A percentile compares a stretch with the other conserved stretches of the same genome.
Conservation (phyloP, 2,797 vertebrate species). For the Parotocinclus haroldoi region DNA sequence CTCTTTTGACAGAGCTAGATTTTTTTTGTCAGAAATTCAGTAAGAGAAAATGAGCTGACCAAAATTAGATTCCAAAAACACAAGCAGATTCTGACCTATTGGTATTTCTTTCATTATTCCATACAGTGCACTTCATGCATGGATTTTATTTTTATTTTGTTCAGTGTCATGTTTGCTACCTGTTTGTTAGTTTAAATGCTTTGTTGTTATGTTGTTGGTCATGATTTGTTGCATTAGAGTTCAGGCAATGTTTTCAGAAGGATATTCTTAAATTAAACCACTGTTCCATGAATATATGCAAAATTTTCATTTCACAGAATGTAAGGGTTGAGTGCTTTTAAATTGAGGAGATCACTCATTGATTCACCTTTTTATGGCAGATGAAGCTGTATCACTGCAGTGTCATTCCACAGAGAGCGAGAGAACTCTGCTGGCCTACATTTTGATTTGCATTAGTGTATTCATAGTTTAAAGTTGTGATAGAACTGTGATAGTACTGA, state of each 20-base stretch:
- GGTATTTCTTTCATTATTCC: too few species aligned
- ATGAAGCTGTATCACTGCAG: conserved; percentile 99
- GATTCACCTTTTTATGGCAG: conserved; percentile 99
- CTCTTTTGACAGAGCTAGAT: conserved; percentile 15
- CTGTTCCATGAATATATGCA: conserved; percentile 99
- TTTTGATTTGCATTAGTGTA: neutral
- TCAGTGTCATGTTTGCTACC: too few species aligned
- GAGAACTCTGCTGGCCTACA: conserved; percentile 26
- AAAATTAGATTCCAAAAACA: conserved; percentile 43
- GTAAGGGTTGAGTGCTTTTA: conserved; percentile 99
- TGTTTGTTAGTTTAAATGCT: neutral
- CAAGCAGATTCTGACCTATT: too few species aligned
- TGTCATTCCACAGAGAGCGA: conserved; percentile 79
- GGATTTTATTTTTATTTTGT: neutral
- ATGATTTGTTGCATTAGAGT: conserved; percentile 80
- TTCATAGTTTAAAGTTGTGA: too few species aligned
- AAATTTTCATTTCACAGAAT: conserved; percentile 98
- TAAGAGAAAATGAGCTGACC: conserved; percentile 47
- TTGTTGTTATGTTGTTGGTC: conserved; percentile 76
- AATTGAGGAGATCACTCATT: conserved; percentile 99
- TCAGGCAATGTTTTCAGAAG: conserved; percentile 96
- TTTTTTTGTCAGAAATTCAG: conserved; percentile 47
- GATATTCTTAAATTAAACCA: conserved; percentile 99
- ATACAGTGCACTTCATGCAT: too few species aligned
- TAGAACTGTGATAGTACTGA: too few species aligned